Base-by-base conservation (phyloP, 2,797 vertebrate genomes). In the Microctenopoma lineatum region DNA sequence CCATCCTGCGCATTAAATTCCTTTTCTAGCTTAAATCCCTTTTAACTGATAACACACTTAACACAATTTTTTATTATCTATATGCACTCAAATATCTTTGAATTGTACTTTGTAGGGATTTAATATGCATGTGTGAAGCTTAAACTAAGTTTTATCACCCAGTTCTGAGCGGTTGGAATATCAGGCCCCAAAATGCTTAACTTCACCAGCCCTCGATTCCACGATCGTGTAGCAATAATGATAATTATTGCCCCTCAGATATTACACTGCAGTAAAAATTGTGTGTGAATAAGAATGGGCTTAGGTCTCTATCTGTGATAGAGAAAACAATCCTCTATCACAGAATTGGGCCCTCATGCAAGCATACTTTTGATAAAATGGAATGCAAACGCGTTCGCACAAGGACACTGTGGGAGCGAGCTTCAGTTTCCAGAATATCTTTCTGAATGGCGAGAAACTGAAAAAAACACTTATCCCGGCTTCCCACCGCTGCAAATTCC, bases 181-280 rank as follows among this genome's bases (percentile, higher is more conserved):
- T 32, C 14, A 38, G 12, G 42, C 25, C 6, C 21, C 9, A 36
- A 32, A 14, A 18, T 52, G 12, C 10, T 29, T 16, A 21, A 18
- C 66, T 51, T 34, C n/a, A 21, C 38, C 6, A 9, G 18, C 18
- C 6, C 16, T 53, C 64, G 26, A 25, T 50, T 29, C 51, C 67
- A 58, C 63, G 27, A 60, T 32, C 29, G 71, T 41, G 3, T 15
- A 16, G 25, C 68, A 73, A 26, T 34, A 44, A 15, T 25, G 13
- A 27, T 34, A 51, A 46, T 70, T 83, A 89, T 87, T 86, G 79
- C 77, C 85, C 69, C 64, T 73, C 32, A 45, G 87, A 80, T 89
- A 88, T 89, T 84, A 66, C 52, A 73, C 73, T 72, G 81, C 79
- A 32, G 60, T 52, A 42, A 50, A 57, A 74, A 34, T 39, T 16